Percentiles rank a stretch among this genome's conserved stretches.
phyloP scores from a whole-genome alignment of 1,140 invertebrate species.

The Heliothis subflexa region DNA sequence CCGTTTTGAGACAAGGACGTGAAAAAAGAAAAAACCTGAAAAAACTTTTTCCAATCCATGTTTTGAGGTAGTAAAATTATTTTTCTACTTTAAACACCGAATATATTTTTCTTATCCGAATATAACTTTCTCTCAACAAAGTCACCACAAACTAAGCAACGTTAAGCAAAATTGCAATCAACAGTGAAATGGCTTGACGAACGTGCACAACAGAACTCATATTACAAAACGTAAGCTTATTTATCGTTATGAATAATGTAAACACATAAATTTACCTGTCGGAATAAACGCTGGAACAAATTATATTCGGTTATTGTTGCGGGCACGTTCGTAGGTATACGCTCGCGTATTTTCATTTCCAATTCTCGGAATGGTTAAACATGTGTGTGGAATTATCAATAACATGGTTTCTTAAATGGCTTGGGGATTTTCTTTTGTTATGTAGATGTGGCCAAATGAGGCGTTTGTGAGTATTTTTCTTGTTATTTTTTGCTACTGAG shows the following conservation, averaged over 20 bases:
- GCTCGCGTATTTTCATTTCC: conserved; percentile 36
- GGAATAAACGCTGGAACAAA: conserved; percentile 33
- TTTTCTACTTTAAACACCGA: too few relatives aligned
- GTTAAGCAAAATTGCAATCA: too few relatives aligned
- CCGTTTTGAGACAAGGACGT: too few relatives aligned
- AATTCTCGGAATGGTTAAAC: conserved; percentile 15
- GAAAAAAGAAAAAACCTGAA: too few relatives aligned
- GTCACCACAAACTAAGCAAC: too few relatives aligned
- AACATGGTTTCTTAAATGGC: not conserved
- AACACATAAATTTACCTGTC: conserved; percentile 32
- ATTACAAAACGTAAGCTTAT: not conserved
- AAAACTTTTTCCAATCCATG: too few relatives aligned
- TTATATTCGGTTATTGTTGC: conserved; percentile 26
- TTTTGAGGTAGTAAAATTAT: too few relatives aligned
- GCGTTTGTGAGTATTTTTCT: too few relatives aligned
- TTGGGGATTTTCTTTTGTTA: not conserved
- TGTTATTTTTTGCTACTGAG: too few relatives aligned
- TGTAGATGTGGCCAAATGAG: too few relatives aligned
- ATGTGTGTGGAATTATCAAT: conserved; percentile 25
- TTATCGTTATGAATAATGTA: conserved; percentile 30
- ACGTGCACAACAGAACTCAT: not conserved
- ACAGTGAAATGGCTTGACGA: not conserved
- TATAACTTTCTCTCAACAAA: too few relatives aligned
- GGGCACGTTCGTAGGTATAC: conserved; percentile 14
- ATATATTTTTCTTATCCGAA: too few relatives aligned